A percentile compares a stretch with the other conserved stretches of the same genome.
Conservation (phyloP, 2,113 vertebrate species). For the sheep (Ovis aries) region ARS-UI_Ramb_v3.0 NC_056065.1:46803001-46803500, state of each 20-base stretch:
- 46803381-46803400: rapidly evolving
- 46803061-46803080: background rate
- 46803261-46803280: background rate
- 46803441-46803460: background rate
- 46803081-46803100: background rate
- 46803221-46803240: background rate
- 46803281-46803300: background rate
- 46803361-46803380: background rate
- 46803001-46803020: background rate
- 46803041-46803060: background rate
- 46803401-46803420: background rate
- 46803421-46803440: background rate
- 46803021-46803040: background rate
- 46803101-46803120: background rate
- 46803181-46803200: background rate
- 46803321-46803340: background rate
- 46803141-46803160: background rate
- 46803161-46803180: background rate
- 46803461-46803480: rapidly evolving
- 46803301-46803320: background rate
- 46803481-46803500: rapidly evolving
- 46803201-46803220: background rate
- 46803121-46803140: background rate
- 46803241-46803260: background rate
- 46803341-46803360: background rate